Conservation (phyloP, 2,797 vertebrate genomes). For the Tachyglossus aculeatus region DNA sequence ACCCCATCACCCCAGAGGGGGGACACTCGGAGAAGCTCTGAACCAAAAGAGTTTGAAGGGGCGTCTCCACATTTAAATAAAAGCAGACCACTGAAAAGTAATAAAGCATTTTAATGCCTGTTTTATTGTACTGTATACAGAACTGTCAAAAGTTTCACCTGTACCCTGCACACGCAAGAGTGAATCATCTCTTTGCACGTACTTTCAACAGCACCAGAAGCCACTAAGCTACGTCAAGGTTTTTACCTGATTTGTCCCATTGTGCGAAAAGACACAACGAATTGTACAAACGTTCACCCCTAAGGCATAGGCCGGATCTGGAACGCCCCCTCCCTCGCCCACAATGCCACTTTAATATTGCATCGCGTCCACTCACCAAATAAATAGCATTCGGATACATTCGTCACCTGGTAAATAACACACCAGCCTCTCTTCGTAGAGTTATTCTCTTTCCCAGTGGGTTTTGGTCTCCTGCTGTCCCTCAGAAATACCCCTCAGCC, state of each 20-base stretch:
- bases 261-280: constrained; percentile 68
- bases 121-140: constrained; percentile 76
- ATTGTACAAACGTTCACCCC: constrained; percentile 64
- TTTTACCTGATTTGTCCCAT: constrained; percentile 72
- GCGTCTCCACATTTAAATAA: constrained; percentile 50
- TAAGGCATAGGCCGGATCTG: constrained; percentile 54
- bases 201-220: constrained; percentile 73
- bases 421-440: constrained; percentile 72
- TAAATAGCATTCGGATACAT: constrained; percentile 76
- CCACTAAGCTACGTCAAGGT: constrained; percentile 58
- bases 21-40: too few relatives aligned
- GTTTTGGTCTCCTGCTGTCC: constrained; percentile 77
- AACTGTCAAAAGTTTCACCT: constrained; percentile 71
- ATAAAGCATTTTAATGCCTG: constrained; percentile 74
- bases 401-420: constrained; percentile 73
- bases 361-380: constrained; percentile 74
- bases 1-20: too few relatives aligned
- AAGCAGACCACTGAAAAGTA: constrained; percentile 67
- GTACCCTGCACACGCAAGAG: constrained; percentile 69
- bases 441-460: constrained; percentile 76
- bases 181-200: constrained; percentile 64
- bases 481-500: constrained; percentile 73
- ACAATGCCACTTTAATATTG: constrained; percentile 69
- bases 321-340: constrained; percentile 66
- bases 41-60: too few relatives aligned